Conservation (phyloP, 2,797 vertebrate species). For the Rousettus madagascariensis region DNA sequence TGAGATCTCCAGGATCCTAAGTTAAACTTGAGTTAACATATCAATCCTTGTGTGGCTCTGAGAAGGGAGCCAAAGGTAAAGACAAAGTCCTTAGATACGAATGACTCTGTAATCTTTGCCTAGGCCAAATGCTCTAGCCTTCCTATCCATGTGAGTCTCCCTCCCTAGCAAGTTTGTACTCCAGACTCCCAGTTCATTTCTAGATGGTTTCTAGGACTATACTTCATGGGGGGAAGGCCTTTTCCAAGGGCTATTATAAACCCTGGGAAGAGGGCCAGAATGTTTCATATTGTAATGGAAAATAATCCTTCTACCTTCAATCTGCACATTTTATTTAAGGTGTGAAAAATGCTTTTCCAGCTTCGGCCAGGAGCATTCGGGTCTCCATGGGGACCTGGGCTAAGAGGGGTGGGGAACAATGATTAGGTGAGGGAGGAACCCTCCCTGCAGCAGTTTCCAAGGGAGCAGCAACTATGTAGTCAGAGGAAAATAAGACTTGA, state of each 20-base stretch:
- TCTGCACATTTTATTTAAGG: slow-evolving; percentile 76
- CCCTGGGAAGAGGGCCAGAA: slow-evolving; percentile 73
- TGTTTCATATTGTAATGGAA: slow-evolving; percentile 77
- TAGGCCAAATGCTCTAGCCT: neutral
- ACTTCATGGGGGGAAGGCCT: neutral
- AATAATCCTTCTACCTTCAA: slow-evolving; percentile 72
- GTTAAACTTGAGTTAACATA: neutral
- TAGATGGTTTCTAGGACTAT: slow-evolving; percentile 56
- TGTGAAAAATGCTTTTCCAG: slow-evolving; percentile 77
- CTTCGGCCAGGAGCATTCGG: slow-evolving; percentile 60
- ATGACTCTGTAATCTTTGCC: neutral
- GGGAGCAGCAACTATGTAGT: slow-evolving; percentile 47
- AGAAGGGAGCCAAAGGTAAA: neutral
- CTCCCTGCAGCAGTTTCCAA: slow-evolving; percentile 59
- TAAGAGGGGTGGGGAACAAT: slow-evolving; percentile 39
- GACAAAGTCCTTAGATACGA: neutral
- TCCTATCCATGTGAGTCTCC: neutral
- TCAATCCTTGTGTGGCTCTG: neutral
- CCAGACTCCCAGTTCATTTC: slow-evolving; percentile 50
- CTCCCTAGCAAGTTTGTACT: neutral
- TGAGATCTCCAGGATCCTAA: neutral
- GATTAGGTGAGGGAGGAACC: slow-evolving; percentile 69
- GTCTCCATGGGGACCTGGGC: slow-evolving; percentile 59
- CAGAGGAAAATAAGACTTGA: slow-evolving; percentile 54
- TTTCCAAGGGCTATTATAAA: slow-evolving; percentile 65